Base-by-base conservation (phyloP, 2,888 invertebrate genomes). In the Alloscopus bannaensis region DNA sequence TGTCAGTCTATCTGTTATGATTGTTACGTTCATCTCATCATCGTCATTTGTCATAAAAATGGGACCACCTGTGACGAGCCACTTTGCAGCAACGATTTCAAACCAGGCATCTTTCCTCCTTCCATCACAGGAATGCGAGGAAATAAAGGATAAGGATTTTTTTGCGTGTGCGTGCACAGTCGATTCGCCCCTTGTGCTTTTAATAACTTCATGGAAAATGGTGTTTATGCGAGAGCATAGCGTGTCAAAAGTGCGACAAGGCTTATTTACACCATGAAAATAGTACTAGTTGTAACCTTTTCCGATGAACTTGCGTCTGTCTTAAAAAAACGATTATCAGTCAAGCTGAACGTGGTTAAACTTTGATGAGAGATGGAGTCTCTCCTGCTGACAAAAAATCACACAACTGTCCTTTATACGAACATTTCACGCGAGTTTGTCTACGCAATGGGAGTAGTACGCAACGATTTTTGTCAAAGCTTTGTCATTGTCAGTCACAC, bases 61-160 rank as follows among this genome's bases (percentile, higher is more conserved):
- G 50, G 20, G 50, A 50, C 50, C 50, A 50, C 50, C 50, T 50
- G 18, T 18, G 20, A 22, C 22, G 50, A 50, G 20, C 50, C n/a
- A 50, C 22, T 50, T 11, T 11, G 20, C 20, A 50, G 50, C 50
- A 50, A 47, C 47, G 11, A 47, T 36, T 36, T 36, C 13, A 36
- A 36, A 36, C 13, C 36, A 36, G 13, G 13, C 36, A 13, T 36
- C 13, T 36, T 8, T 13, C 6, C 36, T 36, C 36, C 36, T 13
- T 8, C 8, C 8, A 6, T 36, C 36, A 36, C 36, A 8, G 13
- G 13, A 36, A 6, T 6, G 13, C 36, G 6, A 6, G 36, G 6
- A 13, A 8, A 13, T 8, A 8, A 13, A 36, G 8, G 13, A 36
- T 36, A 36, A 36, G 8, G 36, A 36, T 36, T 36, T 36, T 36